These are phyloP conservation scores for Cecidostiba fungosa DNA, from an alignment of 2,888 invertebrate genomes.

Conservation along the genomic window DNA sequence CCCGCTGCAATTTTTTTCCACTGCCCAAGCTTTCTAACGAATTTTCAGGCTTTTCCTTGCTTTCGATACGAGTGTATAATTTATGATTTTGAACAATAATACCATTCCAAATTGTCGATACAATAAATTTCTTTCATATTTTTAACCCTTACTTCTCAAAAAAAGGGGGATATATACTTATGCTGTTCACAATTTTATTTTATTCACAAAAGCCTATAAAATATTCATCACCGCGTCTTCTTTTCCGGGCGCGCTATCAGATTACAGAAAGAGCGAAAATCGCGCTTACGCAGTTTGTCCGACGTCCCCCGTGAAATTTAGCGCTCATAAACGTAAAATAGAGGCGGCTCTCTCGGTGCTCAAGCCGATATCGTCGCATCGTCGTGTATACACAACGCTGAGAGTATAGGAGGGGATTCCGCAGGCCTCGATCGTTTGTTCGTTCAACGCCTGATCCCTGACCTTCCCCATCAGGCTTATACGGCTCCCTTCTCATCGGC, in stretches of 20 bases:
- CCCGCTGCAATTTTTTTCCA: conserved; percentile 36
- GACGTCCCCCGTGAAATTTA: conserved; percentile 46
- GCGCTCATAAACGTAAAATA: conserved; percentile 60
- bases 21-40: neutral
- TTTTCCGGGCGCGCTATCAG: conserved; percentile 22
- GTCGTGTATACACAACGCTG: conserved; percentile 42
- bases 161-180: too few relatives aligned
- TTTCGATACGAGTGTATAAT: neutral
- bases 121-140: too few relatives aligned
- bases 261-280: conserved; percentile 64
- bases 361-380: conserved; percentile 54
- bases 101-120: too few relatives aligned
- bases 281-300: conserved; percentile 43
- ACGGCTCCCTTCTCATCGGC: conserved; percentile 54
- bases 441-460: conserved; percentile 69
- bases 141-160: too few relatives aligned
- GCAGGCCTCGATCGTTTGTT: conserved; percentile 50
- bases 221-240: neutral
- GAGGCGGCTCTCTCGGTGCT: conserved; percentile 34
- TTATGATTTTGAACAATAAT: neutral
- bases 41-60: conserved; percentile 24
- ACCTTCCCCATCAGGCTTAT: conserved; percentile 69
- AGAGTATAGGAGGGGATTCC: conserved; percentile 24
- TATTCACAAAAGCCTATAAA: neutral
- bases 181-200: too few relatives aligned